These are phyloP conservation scores for Cochlearius cochlearius DNA, from an alignment of 2,113 vertebrate genomes.

Conservation along the genomic window DNA sequence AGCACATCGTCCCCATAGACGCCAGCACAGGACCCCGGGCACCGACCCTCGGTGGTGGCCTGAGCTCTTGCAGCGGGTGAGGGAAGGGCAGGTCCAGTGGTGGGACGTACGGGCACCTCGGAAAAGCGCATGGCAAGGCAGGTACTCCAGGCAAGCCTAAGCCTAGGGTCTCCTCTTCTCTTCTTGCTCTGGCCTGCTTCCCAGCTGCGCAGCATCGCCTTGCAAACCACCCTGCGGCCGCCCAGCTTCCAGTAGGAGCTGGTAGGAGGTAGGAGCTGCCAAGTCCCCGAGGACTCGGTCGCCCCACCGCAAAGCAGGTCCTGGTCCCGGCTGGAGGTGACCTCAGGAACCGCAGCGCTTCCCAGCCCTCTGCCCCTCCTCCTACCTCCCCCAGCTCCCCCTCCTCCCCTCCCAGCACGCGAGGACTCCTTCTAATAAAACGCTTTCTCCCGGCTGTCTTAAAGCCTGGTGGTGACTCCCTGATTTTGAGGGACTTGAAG, in stretches of 20 bases:
- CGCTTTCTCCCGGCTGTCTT: constrained; percentile 64
- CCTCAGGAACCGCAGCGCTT: constrained; percentile 1
- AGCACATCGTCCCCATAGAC: neutral
- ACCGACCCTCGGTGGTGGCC: neutral
- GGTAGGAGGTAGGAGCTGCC: neutral
- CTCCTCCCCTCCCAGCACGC: neutral
- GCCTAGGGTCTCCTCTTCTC: neutral
- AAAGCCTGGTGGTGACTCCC: constrained; percentile 81
- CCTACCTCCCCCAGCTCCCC: constrained; percentile 11
- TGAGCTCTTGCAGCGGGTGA: neutral
- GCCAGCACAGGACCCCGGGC: neutral
- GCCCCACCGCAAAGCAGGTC: neutral
- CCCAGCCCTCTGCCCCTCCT: constrained; percentile 47
- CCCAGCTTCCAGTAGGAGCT: neutral
- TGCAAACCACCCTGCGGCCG: neutral
- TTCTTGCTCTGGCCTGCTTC: constrained; percentile 12
- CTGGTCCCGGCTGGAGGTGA: neutral
- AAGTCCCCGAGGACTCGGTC: neutral
- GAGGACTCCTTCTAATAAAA: constrained; percentile 57
- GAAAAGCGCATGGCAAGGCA: neutral
- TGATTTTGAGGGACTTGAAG: constrained; percentile 84
- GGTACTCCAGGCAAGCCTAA: neutral
- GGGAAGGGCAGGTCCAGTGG: neutral
- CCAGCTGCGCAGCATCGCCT: constrained; percentile 21
- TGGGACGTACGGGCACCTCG: neutral